Evolutionary conservation across 1,140 invertebrate species (phyloP).

Genomic region (Pteromalus puparum): DNA sequence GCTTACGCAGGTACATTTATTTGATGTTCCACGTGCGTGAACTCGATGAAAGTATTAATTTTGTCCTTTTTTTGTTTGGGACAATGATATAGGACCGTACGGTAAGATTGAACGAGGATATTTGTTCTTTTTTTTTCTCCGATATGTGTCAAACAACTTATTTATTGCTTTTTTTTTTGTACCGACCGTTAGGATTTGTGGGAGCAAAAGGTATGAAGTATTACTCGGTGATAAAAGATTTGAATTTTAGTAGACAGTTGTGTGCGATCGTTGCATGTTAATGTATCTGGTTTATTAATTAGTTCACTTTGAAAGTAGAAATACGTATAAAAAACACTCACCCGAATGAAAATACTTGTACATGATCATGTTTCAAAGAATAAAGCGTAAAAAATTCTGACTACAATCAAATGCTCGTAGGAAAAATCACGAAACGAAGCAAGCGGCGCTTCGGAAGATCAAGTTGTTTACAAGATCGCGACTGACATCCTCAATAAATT

Average conservation of each 20-base stretch:
- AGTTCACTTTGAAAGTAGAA: no score
- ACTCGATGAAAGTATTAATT: neutral
- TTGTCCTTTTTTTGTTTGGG: neutral
- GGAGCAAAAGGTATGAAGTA: slow-evolving; percentile 63
- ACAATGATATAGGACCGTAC: slow-evolving; percentile 66
- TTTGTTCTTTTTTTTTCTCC: slow-evolving; percentile 32
- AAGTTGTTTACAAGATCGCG: slow-evolving; percentile 83
- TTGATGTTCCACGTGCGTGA: neutral
- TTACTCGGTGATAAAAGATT: neutral
- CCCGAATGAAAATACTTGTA: no score
- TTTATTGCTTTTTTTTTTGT: slow-evolving; percentile 41
- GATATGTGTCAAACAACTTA: slow-evolving; percentile 39
- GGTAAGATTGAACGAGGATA: slow-evolving; percentile 60
- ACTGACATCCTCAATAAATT: slow-evolving; percentile 84
- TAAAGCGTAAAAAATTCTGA: no score
- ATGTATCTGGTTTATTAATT: neutral
- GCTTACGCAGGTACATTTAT: slow-evolving; percentile 49
- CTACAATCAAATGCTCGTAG: slow-evolving; percentile 52
- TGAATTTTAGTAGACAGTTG: neutral
- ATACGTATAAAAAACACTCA: no score
- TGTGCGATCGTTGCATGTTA: neutral
- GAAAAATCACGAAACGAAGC: slow-evolving; percentile 66
- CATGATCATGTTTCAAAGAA: no score
- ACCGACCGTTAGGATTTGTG: slow-evolving; percentile 66
- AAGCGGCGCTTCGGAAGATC: slow-evolving; percentile 78